Percentiles rank a stretch among this genome's conserved stretches.
Conservation (phyloP, 53 echinoderm and acorn worm species). For the Pentamera pediparva region DNA sequence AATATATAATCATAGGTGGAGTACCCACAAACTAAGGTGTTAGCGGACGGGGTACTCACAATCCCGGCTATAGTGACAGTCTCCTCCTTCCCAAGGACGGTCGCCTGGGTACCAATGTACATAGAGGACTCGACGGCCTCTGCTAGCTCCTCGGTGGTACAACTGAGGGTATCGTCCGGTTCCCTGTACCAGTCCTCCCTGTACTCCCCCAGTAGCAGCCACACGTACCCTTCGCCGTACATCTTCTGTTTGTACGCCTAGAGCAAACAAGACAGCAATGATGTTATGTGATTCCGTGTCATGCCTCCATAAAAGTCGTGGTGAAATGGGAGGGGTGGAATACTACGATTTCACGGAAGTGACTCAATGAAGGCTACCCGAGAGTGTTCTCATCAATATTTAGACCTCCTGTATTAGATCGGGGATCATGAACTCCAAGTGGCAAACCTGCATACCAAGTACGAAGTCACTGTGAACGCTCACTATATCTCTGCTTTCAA, state of each 20-base stretch:
- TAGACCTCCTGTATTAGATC: too few species aligned
- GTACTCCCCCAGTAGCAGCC: conserved; percentile 84
- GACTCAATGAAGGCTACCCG: too few species aligned
- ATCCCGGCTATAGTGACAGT: conserved; percentile 62
- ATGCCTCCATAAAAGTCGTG: too few species aligned
- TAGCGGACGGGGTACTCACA: conserved; percentile 54
- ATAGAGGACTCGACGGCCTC: conserved; percentile 58
- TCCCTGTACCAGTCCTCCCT: conserved; percentile 53
- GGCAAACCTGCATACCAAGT: too few species aligned
- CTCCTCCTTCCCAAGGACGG: conserved; percentile 46
- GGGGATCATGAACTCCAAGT: too few species aligned
- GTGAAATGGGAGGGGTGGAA: too few species aligned
- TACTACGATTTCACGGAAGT: too few species aligned
- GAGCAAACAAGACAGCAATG: background rate
- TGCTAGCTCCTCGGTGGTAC: conserved; percentile 52
- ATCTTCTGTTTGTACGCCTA: conserved; percentile 72
- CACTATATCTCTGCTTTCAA: too few species aligned
- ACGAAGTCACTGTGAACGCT: too few species aligned
- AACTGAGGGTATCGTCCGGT: conserved; percentile 42
- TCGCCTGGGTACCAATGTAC: conserved; percentile 65
- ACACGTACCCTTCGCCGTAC: conserved; percentile 71
- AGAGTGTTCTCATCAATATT: too few species aligned
- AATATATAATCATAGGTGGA: too few species aligned
- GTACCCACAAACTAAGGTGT: background rate
- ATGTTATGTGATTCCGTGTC: too few species aligned